Evolutionary conservation across 2,888 invertebrate species (phyloP), one percentile per base, ranked within the genome.

Genomic region (Rhopalosiphum nymphaeae): DNA sequence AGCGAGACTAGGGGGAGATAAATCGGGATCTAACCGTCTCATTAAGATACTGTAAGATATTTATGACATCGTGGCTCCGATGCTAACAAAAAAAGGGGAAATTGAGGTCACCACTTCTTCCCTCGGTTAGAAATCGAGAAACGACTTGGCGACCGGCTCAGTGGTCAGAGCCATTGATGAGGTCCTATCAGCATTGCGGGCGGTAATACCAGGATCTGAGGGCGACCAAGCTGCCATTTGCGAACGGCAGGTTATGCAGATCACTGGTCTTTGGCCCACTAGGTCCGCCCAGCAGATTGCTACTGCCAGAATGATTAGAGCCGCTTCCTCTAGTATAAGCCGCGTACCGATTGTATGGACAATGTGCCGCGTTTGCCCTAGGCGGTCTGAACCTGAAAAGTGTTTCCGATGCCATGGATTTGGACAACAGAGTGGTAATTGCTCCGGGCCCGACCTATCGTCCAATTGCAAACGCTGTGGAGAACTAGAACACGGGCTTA

Each of bases 351-450:
- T 56, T 56, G 88, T 56, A 88, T 88, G 56, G 36, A 56, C 88
- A 56, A 88, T 88, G 56, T 88, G 56, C 53, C 56, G 56, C 36
- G 88, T 88, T 56, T 42, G 36, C 11, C 88, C 88, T 36, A 88
- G 56, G 25, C 56, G 88, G 0, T 10, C n/a, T 21, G 88, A 88
- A 88, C 56, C 56, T 0, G 36, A 56, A 9, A 88, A 88, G 56
- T 88, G 56, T 7, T 88, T 88, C 42, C 56, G 88, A 56, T 88
- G 88, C 25, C 88, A 88, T 11, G 56, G 36, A 21, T 88, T 56
- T 9, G 88, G 88, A 25, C 53, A 88, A 25, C 53, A 10, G 10
- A 88, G 88, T 36, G 9, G 7, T 42, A 42, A 88, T 53, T 88
- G 56, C 36, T 56, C 36, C 25, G 88, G 42, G 88, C 88, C 56